Evolutionary conservation across 2,888 invertebrate genomes (phyloP).

Genomic region (Camponotus fellah): DNA sequence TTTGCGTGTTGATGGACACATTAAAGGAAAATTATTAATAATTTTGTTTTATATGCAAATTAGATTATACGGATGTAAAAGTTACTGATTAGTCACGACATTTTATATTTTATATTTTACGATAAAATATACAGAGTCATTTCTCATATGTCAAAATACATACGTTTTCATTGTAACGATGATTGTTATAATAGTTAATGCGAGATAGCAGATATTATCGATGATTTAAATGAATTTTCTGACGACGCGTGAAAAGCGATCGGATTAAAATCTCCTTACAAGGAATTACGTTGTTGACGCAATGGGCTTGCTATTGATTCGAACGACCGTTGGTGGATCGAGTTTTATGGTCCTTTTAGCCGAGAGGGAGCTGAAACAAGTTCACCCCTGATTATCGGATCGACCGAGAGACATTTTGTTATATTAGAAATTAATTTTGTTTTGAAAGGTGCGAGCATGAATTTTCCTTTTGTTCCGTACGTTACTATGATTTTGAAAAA

Average conservation of each 20-base stretch:
- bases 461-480: conserved; percentile 55
- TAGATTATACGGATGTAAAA: conserved; percentile 49
- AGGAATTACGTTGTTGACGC: conserved; percentile 35
- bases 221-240: conserved; percentile 33
- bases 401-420: conserved; percentile 32
- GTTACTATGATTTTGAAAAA: conserved; percentile 21
- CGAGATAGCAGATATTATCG: background rate
- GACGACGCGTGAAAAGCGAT: conserved; percentile 29
- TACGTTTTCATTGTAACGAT: background rate
- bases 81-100: conserved; percentile 35
- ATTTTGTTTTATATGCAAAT: conserved; percentile 46
- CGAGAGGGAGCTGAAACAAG: conserved; percentile 46
- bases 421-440: conserved; percentile 65
- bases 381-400: conserved; percentile 47
- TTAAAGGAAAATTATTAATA: conserved; percentile 32
- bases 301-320: conserved; percentile 43
- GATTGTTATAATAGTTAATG: conserved; percentile 32
- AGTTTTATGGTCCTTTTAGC: conserved; percentile 45
- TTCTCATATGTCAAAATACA: background rate
- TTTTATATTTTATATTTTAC: conserved; percentile 14
- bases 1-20: background rate
- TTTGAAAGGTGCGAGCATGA: conserved; percentile 34
- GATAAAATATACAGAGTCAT: conserved; percentile 11
- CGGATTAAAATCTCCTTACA: conserved; percentile 49
- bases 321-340: conserved; percentile 34